A percentile compares a stretch with the other conserved stretches of the same genome.
Evolutionary conservation across 2,797 vertebrate genomes (phyloP).

Genomic region (Percopsis omiscomaycus): DNA sequence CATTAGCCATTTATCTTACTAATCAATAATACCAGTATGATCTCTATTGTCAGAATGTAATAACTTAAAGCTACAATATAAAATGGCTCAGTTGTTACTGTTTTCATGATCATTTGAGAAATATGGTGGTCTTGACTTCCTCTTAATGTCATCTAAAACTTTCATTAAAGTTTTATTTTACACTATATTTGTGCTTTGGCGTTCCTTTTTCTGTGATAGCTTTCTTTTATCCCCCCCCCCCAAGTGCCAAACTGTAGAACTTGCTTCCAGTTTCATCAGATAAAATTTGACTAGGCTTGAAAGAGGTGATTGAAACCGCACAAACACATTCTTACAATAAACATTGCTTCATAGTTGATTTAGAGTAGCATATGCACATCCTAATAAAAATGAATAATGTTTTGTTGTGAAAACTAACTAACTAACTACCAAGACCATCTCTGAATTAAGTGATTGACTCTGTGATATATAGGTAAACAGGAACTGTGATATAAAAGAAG

Average conservation of each 20-base stretch:
- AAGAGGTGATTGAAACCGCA: conserved; percentile 35
- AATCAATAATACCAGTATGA: conserved; percentile 39
- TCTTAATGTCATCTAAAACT: too few species aligned
- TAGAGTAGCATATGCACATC: conserved; percentile 17
- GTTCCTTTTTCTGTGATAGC: conserved; percentile 9
- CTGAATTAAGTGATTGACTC: neutral
- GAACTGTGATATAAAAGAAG: neutral
- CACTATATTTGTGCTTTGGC: conserved; percentile 15
- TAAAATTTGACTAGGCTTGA: conserved; percentile 42
- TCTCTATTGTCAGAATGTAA: conserved; percentile 15
- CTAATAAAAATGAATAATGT: neutral
- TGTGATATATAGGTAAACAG: neutral
- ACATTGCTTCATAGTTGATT: conserved; percentile 8
- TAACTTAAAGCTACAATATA: conserved; percentile 21
- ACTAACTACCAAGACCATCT: too few species aligned
- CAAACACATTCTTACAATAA: conserved; percentile 27
- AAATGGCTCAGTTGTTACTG: conserved; percentile 12
- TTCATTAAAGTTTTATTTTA: conserved; percentile 45
- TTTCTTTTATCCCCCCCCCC: conserved; percentile 18
- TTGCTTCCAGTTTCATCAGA: conserved; percentile 56
- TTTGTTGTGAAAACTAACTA: neutral
- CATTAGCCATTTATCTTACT: conserved; percentile 41
- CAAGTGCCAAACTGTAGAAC: conserved; percentile 28
- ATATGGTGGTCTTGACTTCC: conserved; percentile 21
- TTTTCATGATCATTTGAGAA: neutral